These are phyloP conservation scores for Lethrus apterus DNA, from an alignment of 1,140 invertebrate species.

Conservation along the genomic window DNA sequence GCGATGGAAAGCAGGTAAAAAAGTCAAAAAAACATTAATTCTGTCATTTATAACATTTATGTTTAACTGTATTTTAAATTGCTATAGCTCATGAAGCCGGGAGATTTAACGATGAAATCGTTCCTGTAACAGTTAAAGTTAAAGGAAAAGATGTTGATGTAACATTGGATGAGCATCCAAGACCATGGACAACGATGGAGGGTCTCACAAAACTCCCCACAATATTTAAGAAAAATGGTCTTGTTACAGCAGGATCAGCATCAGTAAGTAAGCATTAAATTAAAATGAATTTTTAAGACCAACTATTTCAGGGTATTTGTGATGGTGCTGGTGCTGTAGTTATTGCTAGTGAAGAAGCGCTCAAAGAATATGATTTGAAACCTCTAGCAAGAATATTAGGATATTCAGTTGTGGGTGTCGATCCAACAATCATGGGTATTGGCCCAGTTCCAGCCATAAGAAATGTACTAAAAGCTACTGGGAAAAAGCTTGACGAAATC, in stretches of 20 bases:
- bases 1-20: slow-evolving; percentile 63
- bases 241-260: slow-evolving; percentile 92
- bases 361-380: slow-evolving; percentile 71
- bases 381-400: slow-evolving; percentile 72
- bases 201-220: slow-evolving; percentile 74
- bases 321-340: slow-evolving; percentile 92
- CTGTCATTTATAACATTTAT: too few species aligned
- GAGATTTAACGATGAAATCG: slow-evolving; percentile 84
- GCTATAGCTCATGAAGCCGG: slow-evolving; percentile 76
- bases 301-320: slow-evolving; percentile 72
- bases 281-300: background rate
- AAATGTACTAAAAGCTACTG: slow-evolving; percentile 63
- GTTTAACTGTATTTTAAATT: too few species aligned
- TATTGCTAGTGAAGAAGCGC: slow-evolving; percentile 82
- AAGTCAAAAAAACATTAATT: too few species aligned
- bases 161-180: slow-evolving; percentile 89
- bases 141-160: slow-evolving; percentile 75
- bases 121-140: slow-evolving; percentile 76
- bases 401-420: slow-evolving; percentile 71
- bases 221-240: slow-evolving; percentile 93
- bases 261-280: slow-evolving; percentile 81
- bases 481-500: slow-evolving; percentile 75
- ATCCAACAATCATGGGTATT: slow-evolving; percentile 84
- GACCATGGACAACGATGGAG: slow-evolving; percentile 82
- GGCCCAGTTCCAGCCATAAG: slow-evolving; percentile 89